Evolutionary conservation across 2,888 invertebrate species (phyloP), one percentile per base, ranked within the genome.

Genomic region (Heliconius ethilla): DNA sequence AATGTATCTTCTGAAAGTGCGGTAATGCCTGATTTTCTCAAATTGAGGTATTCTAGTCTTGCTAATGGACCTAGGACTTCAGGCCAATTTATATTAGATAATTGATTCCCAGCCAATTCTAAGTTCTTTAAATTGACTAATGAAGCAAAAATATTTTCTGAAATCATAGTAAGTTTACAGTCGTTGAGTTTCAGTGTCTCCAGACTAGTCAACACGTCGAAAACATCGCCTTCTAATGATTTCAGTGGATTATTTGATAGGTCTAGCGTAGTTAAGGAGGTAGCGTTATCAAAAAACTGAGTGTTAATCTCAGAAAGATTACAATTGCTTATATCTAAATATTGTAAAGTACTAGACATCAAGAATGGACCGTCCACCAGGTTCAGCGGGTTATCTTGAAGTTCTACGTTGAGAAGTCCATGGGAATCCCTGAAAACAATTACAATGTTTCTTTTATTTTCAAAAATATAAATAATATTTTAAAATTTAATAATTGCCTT

Each of bases 341-440:
- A 96, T 82, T 96, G 95, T 73, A 97, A 91, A 0, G 96, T 96
- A 79, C 95, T 94, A 62, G 96, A 96, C 77, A 95, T 93, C 40
- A 97, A 88, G 85, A 97, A 96, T 5, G 96, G 95, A 7, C 96
- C 96, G n/a, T 95, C 95, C 4, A 96, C 95, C 75, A 91, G 88
- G 77, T 92, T 92, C 81, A 96, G 88, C 0, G 96, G 96, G 86
- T 97, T 97, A 84, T 96, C 95, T 87, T 96, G 96, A 9, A 97
- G 92, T 85, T 97, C 96, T 83, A 97, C 92, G 77, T 96, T 96
- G 76, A 97, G 95, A 75, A 97, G 92, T 27, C 97, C 97, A 9
- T 95, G 95, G 72, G 95, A 95, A 86, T 96, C 96, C 84, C 96
- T 97, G 95, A 80, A 83, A 83, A 40, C 33, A 67, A 67, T 37